A percentile compares a stretch with the other conserved stretches of the same genome.
These are phyloP conservation scores for Drosophila tripunctata DNA, from an alignment of 2,888 invertebrate species.

Conservation along the genomic window DNA sequence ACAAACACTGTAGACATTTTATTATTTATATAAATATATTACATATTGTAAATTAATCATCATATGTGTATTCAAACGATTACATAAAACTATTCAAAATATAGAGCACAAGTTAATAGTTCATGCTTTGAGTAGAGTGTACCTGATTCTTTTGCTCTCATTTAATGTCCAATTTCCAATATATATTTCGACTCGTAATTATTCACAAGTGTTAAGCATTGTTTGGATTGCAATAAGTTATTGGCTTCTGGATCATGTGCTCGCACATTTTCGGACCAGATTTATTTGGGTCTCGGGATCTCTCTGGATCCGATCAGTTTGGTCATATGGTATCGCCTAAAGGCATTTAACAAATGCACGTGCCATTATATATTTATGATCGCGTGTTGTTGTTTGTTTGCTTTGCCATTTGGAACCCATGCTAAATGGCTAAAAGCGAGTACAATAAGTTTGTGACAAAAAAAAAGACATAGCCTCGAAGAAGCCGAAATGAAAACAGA, in stretches of 20 bases:
- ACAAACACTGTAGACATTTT: too few species aligned
- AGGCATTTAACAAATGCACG: slow-evolving; percentile 42
- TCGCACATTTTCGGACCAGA: slow-evolving; percentile 13
- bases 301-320: not conserved
- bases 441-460: not conserved
- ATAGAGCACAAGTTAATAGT: too few species aligned
- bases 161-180: not conserved
- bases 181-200: slow-evolving; percentile 25
- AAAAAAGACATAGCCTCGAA: too few species aligned
- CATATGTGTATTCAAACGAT: too few species aligned
- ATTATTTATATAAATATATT: too few species aligned
- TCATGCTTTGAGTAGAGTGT: too few species aligned
- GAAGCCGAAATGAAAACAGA: too few species aligned
- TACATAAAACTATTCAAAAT: too few species aligned
- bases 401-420: not conserved
- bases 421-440: not conserved
- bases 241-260: slow-evolving; percentile 36
- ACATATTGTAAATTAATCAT: too few species aligned
- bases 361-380: slow-evolving; percentile 54
- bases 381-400: slow-evolving; percentile 57
- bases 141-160: not conserved
- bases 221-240: slow-evolving; percentile 51
- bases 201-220: slow-evolving; percentile 26
- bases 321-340: slow-evolving; percentile 23
- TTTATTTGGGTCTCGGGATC: slow-evolving; percentile 47